These are phyloP conservation scores for Dasyurus viverrinus DNA, from an alignment of 2,113 vertebrate species.

Conservation along the genomic window DNA sequence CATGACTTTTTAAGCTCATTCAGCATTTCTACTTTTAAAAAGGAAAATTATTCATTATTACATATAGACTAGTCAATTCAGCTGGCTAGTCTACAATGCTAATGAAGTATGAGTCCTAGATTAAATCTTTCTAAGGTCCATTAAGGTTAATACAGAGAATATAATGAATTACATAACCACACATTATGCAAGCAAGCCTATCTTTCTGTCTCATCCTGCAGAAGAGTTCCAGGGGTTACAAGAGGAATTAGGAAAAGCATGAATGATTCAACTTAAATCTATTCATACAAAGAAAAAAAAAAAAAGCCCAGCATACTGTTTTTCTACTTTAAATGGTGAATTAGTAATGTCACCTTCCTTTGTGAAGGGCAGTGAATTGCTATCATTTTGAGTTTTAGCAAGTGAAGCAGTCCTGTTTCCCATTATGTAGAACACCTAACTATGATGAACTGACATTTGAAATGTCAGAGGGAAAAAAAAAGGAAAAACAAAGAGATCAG, in stretches of 20 bases:
- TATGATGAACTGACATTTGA: background rate
- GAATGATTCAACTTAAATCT: background rate
- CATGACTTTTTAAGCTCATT: background rate
- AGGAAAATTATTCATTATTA: conserved; percentile 10
- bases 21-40: conserved; percentile 14
- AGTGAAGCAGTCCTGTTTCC: conserved; percentile 2
- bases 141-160: conserved; percentile 32
- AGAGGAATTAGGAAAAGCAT: background rate
- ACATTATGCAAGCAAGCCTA: conserved; percentile 26
- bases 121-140: conserved; percentile 37
- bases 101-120: conserved; percentile 34
- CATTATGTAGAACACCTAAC: background rate
- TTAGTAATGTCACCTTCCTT: background rate
- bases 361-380: background rate
- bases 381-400: background rate
- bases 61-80: conserved; percentile 24
- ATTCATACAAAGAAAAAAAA: background rate
- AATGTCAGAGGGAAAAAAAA: background rate
- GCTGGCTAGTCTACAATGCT: conserved; percentile 41
- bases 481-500: conserved; percentile 24
- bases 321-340: background rate
- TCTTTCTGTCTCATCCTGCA: background rate
- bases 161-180: conserved; percentile 18
- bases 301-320: background rate
- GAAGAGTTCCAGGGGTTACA: background rate